These are phyloP conservation scores for Dascillus cervinus DNA, from an alignment of 2,888 invertebrate genomes.

Conservation along the genomic window DNA sequence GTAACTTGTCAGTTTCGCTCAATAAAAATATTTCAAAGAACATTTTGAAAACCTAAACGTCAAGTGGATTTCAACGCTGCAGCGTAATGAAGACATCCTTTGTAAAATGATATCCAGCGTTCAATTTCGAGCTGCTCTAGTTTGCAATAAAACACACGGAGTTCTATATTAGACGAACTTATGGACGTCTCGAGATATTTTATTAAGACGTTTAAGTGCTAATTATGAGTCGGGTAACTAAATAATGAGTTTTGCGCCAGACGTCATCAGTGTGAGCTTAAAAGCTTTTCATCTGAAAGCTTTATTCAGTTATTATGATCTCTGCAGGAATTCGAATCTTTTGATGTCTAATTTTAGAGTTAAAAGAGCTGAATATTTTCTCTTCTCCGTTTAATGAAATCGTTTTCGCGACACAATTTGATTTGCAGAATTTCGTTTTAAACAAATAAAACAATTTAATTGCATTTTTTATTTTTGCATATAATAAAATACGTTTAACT, in stretches of 20 bases:
- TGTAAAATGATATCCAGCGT: neutral
- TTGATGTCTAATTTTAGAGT: slow-evolving; percentile 12
- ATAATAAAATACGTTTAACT: too few relatives aligned
- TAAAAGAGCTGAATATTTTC: slow-evolving; percentile 2
- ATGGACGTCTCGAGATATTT: slow-evolving; percentile 6
- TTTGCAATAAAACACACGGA: too few relatives aligned
- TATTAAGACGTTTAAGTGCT: slow-evolving; percentile 14
- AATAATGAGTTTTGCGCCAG: slow-evolving; percentile 18
- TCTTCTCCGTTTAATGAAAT: slow-evolving; percentile 2
- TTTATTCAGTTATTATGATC: slow-evolving; percentile 14
- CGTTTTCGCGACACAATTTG: too few relatives aligned
- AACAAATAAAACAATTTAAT: too few relatives aligned
- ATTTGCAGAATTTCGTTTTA: too few relatives aligned
- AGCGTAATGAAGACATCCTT: too few relatives aligned
- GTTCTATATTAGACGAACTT: too few relatives aligned
- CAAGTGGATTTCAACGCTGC: too few relatives aligned
- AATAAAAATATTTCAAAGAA: too few relatives aligned
- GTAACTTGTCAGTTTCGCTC: slow-evolving; percentile 26
- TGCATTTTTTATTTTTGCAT: too few relatives aligned
- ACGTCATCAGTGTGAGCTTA: slow-evolving; percentile 17
- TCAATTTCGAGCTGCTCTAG: slow-evolving; percentile 1
- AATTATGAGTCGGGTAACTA: slow-evolving; percentile 16
- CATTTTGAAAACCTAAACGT: too few relatives aligned
- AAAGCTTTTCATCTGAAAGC: slow-evolving; percentile 15
- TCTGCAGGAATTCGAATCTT: slow-evolving; percentile 5